Evolutionary conservation across 2,797 vertebrate species (phyloP), one percentile per base, ranked within the genome.

Genomic region (Cyclopterus lumpus): DNA sequence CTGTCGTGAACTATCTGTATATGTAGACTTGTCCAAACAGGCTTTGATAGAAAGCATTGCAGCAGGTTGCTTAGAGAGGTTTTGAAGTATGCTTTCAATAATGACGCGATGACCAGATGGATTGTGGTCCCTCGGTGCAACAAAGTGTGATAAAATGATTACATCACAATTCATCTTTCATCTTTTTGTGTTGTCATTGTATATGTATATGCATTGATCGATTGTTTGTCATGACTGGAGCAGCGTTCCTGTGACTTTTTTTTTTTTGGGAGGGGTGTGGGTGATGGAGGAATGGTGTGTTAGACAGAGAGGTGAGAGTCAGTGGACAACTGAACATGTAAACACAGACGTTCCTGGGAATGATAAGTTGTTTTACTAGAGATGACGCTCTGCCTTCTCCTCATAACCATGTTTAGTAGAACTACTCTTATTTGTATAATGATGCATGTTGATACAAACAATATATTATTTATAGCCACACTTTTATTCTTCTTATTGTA

Each of bases 21-120:
- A 93, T 71, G 69, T 66, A 71, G 71, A 86, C 82, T 69, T 92
- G 91, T 92, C 90, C 80, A 92, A 93, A 93, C 90, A 93, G 38
- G 74, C 59, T 58, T 64, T 88, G 89, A 93, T 36, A 77, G 68
- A 84, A 91, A 84, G 46, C 91, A 90, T 51, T n/a, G 78, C 80
- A 38, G 73, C 44, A 44, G 42, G 69, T 71, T 80, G 65, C 86
- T 76, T 67, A 8, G 75, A 70, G 71, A 62, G 55, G 67, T 66
- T 83, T 73, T 77, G 30, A 77, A 83, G 66, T 42, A 28, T 69
- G 55, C 70, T 80, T 70, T 84, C 65, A 77, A 36, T 75, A 71
- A 81, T 79, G 85, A 77, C 4, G 32, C 4, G 28, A 63, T 54
- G 57, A 77, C 36, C 78, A 67, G 34, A 69, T 81, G 70, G 68